These are phyloP conservation scores for Temnopleurus reevesii DNA, from an alignment of 53 echinoderm and acorn worm species.

Conservation along the genomic window DNA sequence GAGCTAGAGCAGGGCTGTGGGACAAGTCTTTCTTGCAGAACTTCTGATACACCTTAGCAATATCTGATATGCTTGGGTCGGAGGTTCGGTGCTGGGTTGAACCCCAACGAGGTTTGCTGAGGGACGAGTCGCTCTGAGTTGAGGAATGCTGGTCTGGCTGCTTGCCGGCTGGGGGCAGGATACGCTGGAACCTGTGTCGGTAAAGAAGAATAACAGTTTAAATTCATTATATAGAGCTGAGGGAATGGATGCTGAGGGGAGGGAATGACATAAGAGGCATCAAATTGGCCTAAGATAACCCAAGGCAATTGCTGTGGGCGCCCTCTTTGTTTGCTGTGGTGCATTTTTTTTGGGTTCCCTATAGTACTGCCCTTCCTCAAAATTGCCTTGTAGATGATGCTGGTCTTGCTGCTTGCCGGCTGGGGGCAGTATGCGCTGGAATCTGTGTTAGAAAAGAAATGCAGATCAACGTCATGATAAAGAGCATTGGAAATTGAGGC, in stretches of 20 bases:
- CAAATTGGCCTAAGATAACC: too few species aligned
- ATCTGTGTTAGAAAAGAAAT: constrained; percentile 47
- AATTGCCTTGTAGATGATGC: too few species aligned
- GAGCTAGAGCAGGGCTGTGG: constrained; percentile 10
- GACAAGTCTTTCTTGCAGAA: background rate
- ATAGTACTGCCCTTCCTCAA: too few species aligned
- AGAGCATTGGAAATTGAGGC: background rate
- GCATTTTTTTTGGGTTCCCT: too few species aligned
- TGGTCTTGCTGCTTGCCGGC: background rate
- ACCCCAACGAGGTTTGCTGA: background rate
- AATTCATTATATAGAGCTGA: background rate
- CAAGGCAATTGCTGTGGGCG: too few species aligned
- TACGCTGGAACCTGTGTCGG: constrained; percentile 64
- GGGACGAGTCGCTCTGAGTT: constrained; percentile 7
- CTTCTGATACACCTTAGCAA: constrained; percentile 1
- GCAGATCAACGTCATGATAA: too few species aligned
- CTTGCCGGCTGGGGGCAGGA: background rate
- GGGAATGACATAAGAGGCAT: too few species aligned
- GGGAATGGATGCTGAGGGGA: background rate
- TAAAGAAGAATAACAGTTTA: too few species aligned
- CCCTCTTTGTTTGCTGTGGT: too few species aligned
- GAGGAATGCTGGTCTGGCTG: background rate
- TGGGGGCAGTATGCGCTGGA: constrained; percentile 58
- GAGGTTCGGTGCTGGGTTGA: background rate
- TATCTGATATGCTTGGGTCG: background rate